Conservation (phyloP, 2,797 vertebrate species). For the Melanotaenia boesemani region DNA sequence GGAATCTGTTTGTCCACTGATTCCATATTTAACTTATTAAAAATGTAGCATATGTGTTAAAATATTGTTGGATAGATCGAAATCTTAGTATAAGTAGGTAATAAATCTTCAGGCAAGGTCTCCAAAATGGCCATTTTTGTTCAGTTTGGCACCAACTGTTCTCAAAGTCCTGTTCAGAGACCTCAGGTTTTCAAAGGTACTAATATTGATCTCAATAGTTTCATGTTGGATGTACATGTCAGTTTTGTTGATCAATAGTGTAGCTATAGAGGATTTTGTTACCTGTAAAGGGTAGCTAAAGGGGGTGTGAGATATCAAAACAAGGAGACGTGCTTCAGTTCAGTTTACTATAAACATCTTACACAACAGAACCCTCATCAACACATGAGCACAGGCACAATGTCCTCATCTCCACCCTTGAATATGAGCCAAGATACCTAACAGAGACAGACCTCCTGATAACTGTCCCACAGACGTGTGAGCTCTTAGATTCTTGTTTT, state of each 20-base stretch:
- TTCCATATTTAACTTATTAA: no score
- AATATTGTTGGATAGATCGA: no score
- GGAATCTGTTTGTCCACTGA: no score
- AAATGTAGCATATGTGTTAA: no score
- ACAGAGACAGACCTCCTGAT: background rate
- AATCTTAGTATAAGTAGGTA: no score
- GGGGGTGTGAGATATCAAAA: constrained; percentile 7
- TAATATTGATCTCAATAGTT: background rate
- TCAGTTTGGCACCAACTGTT: no score
- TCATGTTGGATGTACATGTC: background rate
- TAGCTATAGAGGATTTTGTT: background rate
- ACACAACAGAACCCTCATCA: constrained; percentile 55
- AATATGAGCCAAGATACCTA: constrained; percentile 22
- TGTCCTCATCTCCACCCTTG: constrained; percentile 1
- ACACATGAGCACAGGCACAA: constrained; percentile 42
- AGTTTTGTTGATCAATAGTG: no score
- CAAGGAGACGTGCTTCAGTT: constrained; percentile 40
- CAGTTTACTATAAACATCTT: constrained; percentile 81
- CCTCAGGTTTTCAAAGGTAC: no score
- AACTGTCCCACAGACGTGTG: background rate
- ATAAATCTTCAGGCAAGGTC: no score
- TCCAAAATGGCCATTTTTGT: no score
- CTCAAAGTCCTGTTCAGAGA: no score
- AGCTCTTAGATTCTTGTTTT: background rate
- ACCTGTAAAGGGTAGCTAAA: background rate